phyloP scores from a whole-genome alignment of 2,797 vertebrate species.

The Pseudochromis fuscus region DNA sequence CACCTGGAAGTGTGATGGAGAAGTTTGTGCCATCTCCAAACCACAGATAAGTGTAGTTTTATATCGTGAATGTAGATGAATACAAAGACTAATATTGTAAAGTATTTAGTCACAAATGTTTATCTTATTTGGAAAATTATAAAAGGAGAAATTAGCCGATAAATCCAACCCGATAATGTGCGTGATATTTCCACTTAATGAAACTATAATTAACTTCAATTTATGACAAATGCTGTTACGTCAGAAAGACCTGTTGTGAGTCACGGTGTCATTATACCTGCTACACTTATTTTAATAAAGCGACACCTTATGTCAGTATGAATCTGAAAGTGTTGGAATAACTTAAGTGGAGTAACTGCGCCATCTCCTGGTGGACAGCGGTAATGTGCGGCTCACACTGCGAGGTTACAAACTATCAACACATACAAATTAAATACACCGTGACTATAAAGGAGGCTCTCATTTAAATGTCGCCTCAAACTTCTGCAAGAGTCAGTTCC shows the following conservation, averaged over 20 bases:
- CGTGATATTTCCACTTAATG: neutral
- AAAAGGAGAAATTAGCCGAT: neutral
- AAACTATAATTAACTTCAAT: too few species aligned
- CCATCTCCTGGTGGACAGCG: constrained; percentile 63
- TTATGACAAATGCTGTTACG: too few species aligned
- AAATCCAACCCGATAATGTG: neutral
- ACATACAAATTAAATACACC: too few species aligned
- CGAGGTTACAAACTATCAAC: too few species aligned
- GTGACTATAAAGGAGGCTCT: too few species aligned
- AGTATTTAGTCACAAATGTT: neutral
- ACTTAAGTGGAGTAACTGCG: constrained; percentile 25
- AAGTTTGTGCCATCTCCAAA: neutral
- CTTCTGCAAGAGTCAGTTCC: too few species aligned
- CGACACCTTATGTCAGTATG: neutral
- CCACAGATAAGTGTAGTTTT: neutral
- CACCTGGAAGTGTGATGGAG: neutral
- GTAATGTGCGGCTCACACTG: too few species aligned
- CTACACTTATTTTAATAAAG: neutral
- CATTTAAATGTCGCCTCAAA: too few species aligned
- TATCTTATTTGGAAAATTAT: neutral
- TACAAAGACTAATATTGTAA: neutral
- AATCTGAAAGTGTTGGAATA: too few species aligned
- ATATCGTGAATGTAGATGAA: neutral
- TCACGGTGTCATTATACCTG: constrained; percentile 9
- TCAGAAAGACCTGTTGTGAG: too few species aligned